These are phyloP conservation scores for Phoxinus phoxinus DNA, from an alignment of 2,113 vertebrate genomes.

Conservation along the genomic window DNA sequence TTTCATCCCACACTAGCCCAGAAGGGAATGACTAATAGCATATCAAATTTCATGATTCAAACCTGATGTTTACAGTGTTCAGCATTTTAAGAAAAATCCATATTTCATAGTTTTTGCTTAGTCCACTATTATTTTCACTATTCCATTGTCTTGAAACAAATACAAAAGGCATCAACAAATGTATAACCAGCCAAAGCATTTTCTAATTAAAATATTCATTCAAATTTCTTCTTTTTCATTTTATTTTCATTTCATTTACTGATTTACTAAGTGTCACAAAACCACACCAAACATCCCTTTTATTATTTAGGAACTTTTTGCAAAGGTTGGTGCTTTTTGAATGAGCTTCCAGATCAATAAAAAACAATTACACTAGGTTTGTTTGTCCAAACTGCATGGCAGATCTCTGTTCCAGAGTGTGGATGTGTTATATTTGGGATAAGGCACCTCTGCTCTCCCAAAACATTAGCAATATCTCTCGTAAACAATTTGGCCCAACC, in stretches of 20 bases:
- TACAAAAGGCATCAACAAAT: not conserved
- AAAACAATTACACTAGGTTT: slow-evolving; percentile 19
- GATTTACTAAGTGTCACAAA: not conserved
- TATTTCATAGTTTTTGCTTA: not conserved
- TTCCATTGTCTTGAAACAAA: not conserved
- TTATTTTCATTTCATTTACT: too few relatives aligned
- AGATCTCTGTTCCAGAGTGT: not conserved
- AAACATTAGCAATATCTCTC: not conserved
- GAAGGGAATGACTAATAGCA: not conserved
- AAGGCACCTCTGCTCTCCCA: not conserved
- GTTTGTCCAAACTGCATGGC: slow-evolving; percentile 36
- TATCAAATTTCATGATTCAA: not conserved
- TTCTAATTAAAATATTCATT: not conserved
- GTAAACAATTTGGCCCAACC: slow-evolving; percentile 33
- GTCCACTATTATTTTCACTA: not conserved
- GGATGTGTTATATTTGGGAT: not conserved
- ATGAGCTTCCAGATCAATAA: not conserved
- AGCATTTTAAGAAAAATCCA: not conserved
- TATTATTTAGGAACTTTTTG: not conserved
- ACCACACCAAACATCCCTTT: not conserved
- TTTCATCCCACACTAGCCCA: not conserved
- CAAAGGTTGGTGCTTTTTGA: not conserved
- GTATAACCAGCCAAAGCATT: not conserved
- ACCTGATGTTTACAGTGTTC: not conserved
- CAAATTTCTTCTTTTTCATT: not conserved